These are phyloP conservation scores for Lycia hirtaria DNA, from an alignment of 2,888 invertebrate genomes.

Conservation along the genomic window DNA sequence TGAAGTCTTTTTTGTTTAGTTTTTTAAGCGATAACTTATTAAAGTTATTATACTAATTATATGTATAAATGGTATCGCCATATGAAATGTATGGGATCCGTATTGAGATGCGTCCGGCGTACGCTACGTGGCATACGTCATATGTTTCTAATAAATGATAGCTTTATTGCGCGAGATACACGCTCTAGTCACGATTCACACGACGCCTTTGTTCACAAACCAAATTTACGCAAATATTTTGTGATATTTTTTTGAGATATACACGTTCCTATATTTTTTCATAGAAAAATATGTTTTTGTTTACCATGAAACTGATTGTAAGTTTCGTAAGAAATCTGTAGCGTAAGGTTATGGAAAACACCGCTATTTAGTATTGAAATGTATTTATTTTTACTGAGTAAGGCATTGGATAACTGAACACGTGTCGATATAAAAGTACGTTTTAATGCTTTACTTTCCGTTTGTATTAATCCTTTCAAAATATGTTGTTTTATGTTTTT, in stretches of 20 bases:
- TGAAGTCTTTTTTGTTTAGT: too few species aligned
- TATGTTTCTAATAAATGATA: background rate
- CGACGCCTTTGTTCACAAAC: background rate
- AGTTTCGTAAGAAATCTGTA: background rate
- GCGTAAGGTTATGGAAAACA: too few species aligned
- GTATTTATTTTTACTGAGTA: too few species aligned
- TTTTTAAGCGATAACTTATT: too few species aligned
- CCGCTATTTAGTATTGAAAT: too few species aligned
- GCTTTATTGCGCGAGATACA: background rate
- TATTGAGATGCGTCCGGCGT: too few species aligned
- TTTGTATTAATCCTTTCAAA: background rate
- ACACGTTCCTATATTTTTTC: background rate
- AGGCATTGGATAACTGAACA: background rate
- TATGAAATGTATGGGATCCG: too few species aligned
- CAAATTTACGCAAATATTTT: background rate
- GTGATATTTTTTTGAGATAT: background rate
- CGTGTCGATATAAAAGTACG: background rate
- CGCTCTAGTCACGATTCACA: background rate
- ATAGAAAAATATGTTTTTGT: background rate
- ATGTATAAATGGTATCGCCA: too few species aligned
- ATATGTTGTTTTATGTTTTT: background rate
- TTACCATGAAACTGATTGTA: background rate
- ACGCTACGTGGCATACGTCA: too few species aligned
- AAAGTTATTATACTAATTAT: too few species aligned
- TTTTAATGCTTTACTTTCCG: background rate